These are phyloP conservation scores for Microplitis mediator DNA, from an alignment of 1,140 invertebrate species.

Conservation along the genomic window DNA sequence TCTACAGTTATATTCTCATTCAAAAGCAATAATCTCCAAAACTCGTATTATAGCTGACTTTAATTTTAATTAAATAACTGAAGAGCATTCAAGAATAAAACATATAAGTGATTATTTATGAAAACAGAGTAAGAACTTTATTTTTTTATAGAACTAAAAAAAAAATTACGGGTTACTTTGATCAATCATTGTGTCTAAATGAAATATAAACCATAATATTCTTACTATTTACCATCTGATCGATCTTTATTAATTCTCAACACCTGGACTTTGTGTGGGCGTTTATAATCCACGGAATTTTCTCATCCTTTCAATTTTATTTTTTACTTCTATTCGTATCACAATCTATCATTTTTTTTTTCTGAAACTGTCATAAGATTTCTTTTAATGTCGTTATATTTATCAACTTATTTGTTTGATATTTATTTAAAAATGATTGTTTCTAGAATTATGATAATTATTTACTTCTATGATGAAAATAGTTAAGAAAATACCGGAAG, in stretches of 20 bases:
- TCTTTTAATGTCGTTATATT: too few relatives aligned
- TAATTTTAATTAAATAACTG: too few relatives aligned
- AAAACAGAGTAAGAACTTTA: too few relatives aligned
- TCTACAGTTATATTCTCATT: too few relatives aligned
- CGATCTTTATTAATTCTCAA: conserved; percentile 45
- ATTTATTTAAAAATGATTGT: not conserved
- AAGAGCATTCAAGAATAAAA: too few relatives aligned
- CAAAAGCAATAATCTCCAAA: too few relatives aligned
- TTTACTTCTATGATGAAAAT: too few relatives aligned
- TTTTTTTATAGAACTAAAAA: not conserved
- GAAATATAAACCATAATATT: conserved; percentile 1
- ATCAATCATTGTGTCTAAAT: not conserved
- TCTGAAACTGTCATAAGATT: too few relatives aligned
- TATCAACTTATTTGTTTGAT: too few relatives aligned
- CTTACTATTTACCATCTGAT: conserved; percentile 33
- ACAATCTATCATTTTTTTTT: not conserved
- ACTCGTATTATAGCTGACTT: too few relatives aligned
- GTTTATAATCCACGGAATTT: conserved; percentile 18
- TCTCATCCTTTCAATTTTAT: conserved; percentile 19
- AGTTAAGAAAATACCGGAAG: not conserved
- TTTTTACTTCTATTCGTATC: not conserved
- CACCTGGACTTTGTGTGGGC: conserved; percentile 44
- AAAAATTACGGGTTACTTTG: not conserved
- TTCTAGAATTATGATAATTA: not conserved
- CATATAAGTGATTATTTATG: too few relatives aligned